These are phyloP conservation scores for Cyrtodaria siliqua DNA, from an alignment of 2,888 invertebrate species.

Conservation along the genomic window DNA sequence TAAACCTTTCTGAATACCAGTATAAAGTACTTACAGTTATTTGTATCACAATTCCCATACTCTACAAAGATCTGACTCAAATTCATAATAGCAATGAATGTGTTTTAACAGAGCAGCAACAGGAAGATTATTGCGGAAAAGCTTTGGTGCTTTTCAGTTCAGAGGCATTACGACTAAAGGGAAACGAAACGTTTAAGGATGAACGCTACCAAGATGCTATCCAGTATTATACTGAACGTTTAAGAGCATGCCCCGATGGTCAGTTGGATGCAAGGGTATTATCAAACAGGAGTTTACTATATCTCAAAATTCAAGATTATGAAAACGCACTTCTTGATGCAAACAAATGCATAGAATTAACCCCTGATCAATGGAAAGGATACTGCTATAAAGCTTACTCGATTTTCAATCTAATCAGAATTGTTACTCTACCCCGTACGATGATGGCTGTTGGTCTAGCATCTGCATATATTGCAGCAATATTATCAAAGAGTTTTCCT, in stretches of 20 bases:
- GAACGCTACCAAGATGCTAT: slow-evolving; percentile 13
- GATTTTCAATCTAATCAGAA: slow-evolving; percentile 21
- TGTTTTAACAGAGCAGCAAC: slow-evolving; percentile 13
- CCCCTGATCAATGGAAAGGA: slow-evolving; percentile 23
- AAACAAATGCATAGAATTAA: slow-evolving; percentile 19
- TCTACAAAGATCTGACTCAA: slow-evolving; percentile 3
- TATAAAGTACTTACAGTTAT: slow-evolving; percentile 8
- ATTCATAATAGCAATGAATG: not conserved
- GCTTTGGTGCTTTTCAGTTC: not conserved
- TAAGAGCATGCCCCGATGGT: slow-evolving; percentile 11
- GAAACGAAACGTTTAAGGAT: slow-evolving; percentile 29
- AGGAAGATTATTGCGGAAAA: not conserved
- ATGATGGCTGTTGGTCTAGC: slow-evolving; percentile 32
- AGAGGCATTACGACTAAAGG: not conserved
- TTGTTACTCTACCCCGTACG: not conserved
- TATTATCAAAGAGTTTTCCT: slow-evolving; percentile 13
- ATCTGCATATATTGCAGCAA: slow-evolving; percentile 39
- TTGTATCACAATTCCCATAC: slow-evolving; percentile 37
- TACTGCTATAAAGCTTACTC: slow-evolving; percentile 44
- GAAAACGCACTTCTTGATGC: slow-evolving; percentile 48
- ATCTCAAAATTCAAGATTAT: slow-evolving; percentile 30
- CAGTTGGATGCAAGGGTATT: slow-evolving; percentile 6
- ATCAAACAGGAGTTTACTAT: slow-evolving; percentile 15
- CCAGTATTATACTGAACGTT: slow-evolving; percentile 6
- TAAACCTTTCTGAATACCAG: slow-evolving; percentile 17